Base-by-base conservation (phyloP, 2,888 invertebrate species). In the Drosophila siamana region DNA sequence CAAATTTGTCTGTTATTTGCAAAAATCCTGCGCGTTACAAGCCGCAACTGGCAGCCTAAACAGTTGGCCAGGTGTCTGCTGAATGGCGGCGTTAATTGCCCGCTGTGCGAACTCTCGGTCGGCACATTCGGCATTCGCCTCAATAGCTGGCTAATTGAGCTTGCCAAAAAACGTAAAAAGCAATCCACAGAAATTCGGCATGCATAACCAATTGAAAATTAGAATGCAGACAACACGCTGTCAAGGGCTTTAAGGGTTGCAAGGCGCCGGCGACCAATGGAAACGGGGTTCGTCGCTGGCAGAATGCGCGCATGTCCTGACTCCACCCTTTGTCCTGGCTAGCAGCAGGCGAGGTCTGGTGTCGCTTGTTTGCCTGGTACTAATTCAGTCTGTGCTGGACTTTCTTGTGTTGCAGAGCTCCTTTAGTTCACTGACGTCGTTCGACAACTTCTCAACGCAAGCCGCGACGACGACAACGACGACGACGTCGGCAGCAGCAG, bases 401-500 rank as follows among this genome's bases (percentile, higher is more conserved):
- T 68, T 77, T 85, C 75, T 87, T 67, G 65, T 80, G 66, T 91
- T 91, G 69, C 91, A 92, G 92, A 91, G 86, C 91, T 90, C 92
- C 85, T 92, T 92, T 83, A 91, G 92, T 91, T 91, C 91, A 82
- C 89, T 92, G 82, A 91, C 92, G 90, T 90, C 92, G 84, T 92
- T 92, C 74, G 92, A 92, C 85, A 91, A 90, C 78, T 91, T 91
- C 69, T 89, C 92, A 79, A 83, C 92, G 73, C 92, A 92, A 88
- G 83, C 86, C 89, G 78, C 90, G 75, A 64, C 87, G 74, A 69
- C 88, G 72, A 80, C 80, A 40, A 66, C 82, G 43, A 46, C 80
- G 60, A 26, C 89, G 63, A 46, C 90, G 71, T 36, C 83, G 60
- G 52, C 68, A 62, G 50, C 78, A 24, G 24, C 24, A 24, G 24